phyloP scores from a whole-genome alignment of 30 jellyfish, hydroid and myxozoan genomes.

The Euphysa ruthae region DNA sequence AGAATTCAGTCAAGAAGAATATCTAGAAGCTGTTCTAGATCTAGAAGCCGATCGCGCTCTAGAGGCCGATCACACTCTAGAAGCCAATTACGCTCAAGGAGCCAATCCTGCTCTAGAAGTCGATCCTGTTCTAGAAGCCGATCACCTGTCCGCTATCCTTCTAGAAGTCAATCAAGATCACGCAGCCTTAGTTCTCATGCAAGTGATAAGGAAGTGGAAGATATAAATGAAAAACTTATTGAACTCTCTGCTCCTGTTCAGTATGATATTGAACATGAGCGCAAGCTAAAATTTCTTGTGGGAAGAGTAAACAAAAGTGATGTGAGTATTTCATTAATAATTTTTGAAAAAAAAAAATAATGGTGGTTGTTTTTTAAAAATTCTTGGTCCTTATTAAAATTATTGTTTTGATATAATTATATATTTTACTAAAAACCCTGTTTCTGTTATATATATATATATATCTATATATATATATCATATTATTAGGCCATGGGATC shows the following conservation, averaged over 20 bases:
- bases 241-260: slow-evolving; percentile 88
- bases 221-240: slow-evolving; percentile 55
- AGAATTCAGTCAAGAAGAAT: too few species aligned
- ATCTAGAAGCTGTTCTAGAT: too few species aligned
- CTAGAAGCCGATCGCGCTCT: slow-evolving; percentile 11
- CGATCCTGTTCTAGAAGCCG: neutral
- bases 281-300: slow-evolving; percentile 63
- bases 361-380: too few species aligned
- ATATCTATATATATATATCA: too few species aligned
- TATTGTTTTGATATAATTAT: too few species aligned
- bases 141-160: neutral
- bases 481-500: too few species aligned
- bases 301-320: slow-evolving; percentile 13
- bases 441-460: too few species aligned
- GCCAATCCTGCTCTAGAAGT: slow-evolving; percentile 10
- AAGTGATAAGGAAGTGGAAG: slow-evolving; percentile 24
- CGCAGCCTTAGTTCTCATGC: slow-evolving; percentile 2
- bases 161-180: slow-evolving; percentile 3
- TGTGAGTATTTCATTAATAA: neutral
- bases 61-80: neutral
- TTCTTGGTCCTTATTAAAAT: too few species aligned
- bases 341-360: neutral
- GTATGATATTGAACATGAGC: slow-evolving; percentile 86
- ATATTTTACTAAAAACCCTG: too few species aligned
- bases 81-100: slow-evolving; percentile 14